Base-by-base conservation (phyloP, 2,888 invertebrate genomes). In the Tipula confusa region DNA sequence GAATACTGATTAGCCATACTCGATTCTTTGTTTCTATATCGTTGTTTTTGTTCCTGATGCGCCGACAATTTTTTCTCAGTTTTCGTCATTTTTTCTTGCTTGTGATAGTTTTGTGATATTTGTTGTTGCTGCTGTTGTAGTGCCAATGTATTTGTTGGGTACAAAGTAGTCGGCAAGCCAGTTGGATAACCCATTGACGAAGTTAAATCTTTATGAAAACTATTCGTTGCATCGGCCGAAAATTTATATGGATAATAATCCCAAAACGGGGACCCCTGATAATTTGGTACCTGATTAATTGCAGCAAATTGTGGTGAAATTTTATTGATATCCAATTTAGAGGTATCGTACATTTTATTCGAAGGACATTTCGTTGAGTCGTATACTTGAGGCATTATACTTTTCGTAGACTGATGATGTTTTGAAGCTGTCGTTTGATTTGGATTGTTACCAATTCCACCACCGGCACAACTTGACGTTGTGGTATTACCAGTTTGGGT, bases 251-350 rank as follows among this genome's bases (percentile, higher is more conserved):
- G 90, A 86, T 94, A 93, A 87, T 93, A 91, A 87, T 93, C 93
- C 91, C 93, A 93, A 86, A 93, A 93, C 86, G 93, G 93, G 0
- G 91, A 89, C 82, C 93, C 87, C 86, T 93, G 93, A 86, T 93
- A 94, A 86, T 93, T 94, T 0, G 93, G 93, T 83, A 93, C 91
- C 86, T 93, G 93, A 88, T 93, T 93, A 88, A 92, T 91, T 0
- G 84, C 84, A 0, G 92, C 88, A 86, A 93, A 93, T 86, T 93
- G 93, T 0, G 93, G 90, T 0, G 92, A 89, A 84, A 92, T 90
- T 88, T 92, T 92, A 85, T 91, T 91, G n/a, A 91, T 86, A 82
- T 92, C 92, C 24, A 88, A 79, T 86, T 85, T 83, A 86, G 86
- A 33, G 85, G 86, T 3, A 9, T 82, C 82, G 11, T 82, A 82